Evolutionary conservation across 2,888 invertebrate genomes (phyloP), one percentile per base, ranked within the genome.

Genomic region (Cephus pygmeus): DNA sequence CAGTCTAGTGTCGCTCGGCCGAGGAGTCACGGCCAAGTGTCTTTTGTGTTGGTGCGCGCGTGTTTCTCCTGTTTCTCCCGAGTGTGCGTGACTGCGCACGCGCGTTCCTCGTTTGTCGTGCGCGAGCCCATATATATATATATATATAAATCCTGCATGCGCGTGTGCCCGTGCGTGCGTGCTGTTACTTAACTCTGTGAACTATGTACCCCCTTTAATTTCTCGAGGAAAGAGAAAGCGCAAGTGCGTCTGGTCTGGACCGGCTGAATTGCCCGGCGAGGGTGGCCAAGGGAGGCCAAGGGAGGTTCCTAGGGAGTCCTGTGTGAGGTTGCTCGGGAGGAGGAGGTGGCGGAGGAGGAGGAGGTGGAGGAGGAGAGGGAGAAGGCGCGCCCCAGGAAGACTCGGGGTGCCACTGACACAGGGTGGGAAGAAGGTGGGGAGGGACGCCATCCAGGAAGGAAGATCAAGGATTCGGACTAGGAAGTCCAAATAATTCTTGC

Each of bases 311-410:
- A 56, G 56, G 40, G 23, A 56, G 56, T 56, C 56, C 56, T 56
- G 56, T 23, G 56, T 23, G 56, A 56, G 40, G 23, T 56, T 56
- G 40, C 40, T 6, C 23, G 2, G 40, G 15, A 56, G 40, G 40
- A 56, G 40, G 40, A 23, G 40, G 56, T 1, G 56, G 56, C 1
- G 56, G 56, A 9, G 56, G 56, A 23, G 76, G 74, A 75, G 75
- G 12, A 31, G 30, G 68, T 68, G 36, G 34, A 31, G 73, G 79
- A 31, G 75, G 30, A 76, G 34, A 73, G 80, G 80, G 69, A 75
- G 80, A 71, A 15, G 33, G 33, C 31, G 31, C 73, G 73, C 31
- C 34, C 34, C 33, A 31, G 73, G 31, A 71, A 71, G 34, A 30
- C 73, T 71, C 73, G 33, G 73, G 33, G 73, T 56, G 56, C 56